These are phyloP conservation scores for Ooceraea biroi DNA, from an alignment of 1,140 invertebrate species.

Conservation along the genomic window DNA sequence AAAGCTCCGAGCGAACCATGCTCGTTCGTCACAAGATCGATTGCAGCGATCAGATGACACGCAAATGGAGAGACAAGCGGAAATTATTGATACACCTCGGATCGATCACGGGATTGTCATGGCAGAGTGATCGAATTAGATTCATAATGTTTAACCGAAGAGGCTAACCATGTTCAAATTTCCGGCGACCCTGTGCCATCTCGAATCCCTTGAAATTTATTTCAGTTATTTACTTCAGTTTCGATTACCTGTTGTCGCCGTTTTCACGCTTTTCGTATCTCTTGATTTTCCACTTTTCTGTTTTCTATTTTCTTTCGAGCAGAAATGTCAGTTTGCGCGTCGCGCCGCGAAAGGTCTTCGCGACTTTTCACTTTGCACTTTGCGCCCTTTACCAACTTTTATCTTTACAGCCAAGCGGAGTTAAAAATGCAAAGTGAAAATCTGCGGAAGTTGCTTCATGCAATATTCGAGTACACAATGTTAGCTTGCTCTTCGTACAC, in stretches of 20 bases:
- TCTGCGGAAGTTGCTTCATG: constrained; percentile 4
- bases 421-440: constrained; percentile 15
- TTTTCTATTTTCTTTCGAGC: not conserved
- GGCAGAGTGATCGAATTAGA: constrained; percentile 17
- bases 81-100: constrained; percentile 42
- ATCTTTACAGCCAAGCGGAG: not conserved
- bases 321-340: not conserved
- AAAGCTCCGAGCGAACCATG: constrained; percentile 14
- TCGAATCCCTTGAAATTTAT: not conserved
- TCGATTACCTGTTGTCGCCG: not conserved
- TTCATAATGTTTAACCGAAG: constrained; percentile 1
- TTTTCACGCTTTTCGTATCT: not conserved
- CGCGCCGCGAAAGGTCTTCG: not conserved
- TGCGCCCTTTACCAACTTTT: not conserved
- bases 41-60: not conserved
- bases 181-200: not conserved
- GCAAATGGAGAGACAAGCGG: not conserved
- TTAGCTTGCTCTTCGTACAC: not conserved
- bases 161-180: constrained; percentile 9
- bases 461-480: not conserved
- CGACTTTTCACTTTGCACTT: not conserved
- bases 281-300: not conserved
- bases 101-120: constrained; percentile 35
- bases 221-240: not conserved
- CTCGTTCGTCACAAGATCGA: constrained; percentile 24